Conservation (phyloP, 92 coral and sea anemone genomes). For the Montipora capitata region DNA sequence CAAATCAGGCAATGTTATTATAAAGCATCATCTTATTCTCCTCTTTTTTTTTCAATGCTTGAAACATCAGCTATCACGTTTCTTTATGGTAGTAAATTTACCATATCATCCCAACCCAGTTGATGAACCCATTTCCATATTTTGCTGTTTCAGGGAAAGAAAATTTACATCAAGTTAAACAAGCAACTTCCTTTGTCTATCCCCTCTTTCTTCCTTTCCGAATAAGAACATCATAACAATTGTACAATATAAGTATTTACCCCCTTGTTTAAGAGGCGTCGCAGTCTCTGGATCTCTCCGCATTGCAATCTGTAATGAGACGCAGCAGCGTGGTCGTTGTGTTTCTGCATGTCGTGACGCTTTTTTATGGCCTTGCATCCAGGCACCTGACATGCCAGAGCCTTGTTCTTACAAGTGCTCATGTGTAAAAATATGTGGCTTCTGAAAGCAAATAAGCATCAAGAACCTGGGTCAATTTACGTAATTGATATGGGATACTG, state of each 20-base stretch:
- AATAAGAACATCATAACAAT: background rate
- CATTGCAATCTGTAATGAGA: too few species aligned
- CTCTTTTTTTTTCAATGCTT: background rate
- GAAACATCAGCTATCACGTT: background rate
- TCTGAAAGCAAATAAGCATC: background rate
- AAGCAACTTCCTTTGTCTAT: background rate
- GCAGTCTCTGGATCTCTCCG: too few species aligned
- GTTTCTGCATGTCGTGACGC: background rate
- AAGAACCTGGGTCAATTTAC: background rate
- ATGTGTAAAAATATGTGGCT: background rate
- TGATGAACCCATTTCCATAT: background rate
- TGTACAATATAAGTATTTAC: too few species aligned
- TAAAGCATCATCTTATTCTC: background rate
- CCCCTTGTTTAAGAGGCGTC: too few species aligned
- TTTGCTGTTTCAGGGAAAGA: background rate
- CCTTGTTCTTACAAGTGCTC: background rate
- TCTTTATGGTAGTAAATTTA: too few species aligned
- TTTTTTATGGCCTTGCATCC: background rate
- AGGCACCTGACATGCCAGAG: background rate
- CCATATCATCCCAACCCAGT: too few species aligned
- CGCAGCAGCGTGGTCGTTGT: too few species aligned
- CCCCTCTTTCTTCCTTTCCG: background rate
- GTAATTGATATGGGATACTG: too few species aligned
- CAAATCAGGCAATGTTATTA: background rate
- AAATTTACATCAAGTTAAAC: background rate